phyloP scores from a whole-genome alignment of 2,888 invertebrate species.

The Serripes groenlandicus region DNA sequence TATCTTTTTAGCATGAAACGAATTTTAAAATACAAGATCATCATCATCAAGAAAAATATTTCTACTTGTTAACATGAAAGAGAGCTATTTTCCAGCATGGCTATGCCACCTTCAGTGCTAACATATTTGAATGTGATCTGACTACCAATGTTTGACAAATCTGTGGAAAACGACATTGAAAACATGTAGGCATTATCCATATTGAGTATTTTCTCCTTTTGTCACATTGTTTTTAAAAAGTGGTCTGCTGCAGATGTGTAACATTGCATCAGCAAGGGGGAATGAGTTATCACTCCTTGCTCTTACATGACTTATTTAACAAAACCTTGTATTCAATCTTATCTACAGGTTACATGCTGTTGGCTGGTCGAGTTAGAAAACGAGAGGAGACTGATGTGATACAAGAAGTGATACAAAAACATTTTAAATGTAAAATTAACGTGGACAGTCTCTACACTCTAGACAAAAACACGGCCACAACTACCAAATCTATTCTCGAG shows the following conservation, averaged over 20 bases:
- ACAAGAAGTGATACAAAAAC: constrained; percentile 89
- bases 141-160: no score
- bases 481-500: constrained; percentile 88
- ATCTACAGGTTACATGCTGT: constrained; percentile 92
- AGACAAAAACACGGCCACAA: constrained; percentile 90
- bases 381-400: constrained; percentile 94
- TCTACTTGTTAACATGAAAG: no score
- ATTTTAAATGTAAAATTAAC: constrained; percentile 92
- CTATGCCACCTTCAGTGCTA: no score
- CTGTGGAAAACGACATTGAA: no score
- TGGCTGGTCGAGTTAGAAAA: constrained; percentile 96
- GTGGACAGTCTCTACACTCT: constrained; percentile 90
- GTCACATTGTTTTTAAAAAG: neutral
- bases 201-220: neutral
- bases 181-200: no score
- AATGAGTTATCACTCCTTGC: neutral
- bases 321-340: neutral
- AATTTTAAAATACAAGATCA: no score
- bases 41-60: no score
- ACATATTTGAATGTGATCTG: no score
- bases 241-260: neutral
- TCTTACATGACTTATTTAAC: no score
- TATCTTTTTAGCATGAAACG: no score
- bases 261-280: neutral
- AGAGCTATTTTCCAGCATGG: no score